A percentile compares a stretch with the other conserved stretches of the same genome.
Evolutionary conservation across 2,797 vertebrate genomes (phyloP).

Genomic region (Margarornis squamiger): DNA sequence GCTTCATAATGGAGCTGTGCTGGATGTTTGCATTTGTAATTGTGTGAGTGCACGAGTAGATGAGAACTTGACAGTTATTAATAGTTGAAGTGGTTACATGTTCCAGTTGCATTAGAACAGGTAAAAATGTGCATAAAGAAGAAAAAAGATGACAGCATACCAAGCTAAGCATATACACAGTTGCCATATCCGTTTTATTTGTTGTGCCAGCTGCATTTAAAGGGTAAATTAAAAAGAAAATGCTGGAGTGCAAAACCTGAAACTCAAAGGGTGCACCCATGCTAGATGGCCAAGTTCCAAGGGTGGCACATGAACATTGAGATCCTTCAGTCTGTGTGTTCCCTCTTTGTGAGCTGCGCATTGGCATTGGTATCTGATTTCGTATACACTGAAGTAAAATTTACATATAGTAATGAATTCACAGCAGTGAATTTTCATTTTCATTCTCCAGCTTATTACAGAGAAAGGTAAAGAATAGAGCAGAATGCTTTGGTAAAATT

Average conservation of each 20-base stretch:
- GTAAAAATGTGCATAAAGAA: neutral
- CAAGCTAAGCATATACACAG: neutral
- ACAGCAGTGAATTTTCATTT: neutral
- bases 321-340: neutral
- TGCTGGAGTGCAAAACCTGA: neutral
- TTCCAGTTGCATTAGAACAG: neutral
- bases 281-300: neutral
- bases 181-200: neutral
- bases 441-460: neutral
- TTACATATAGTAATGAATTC: neutral
- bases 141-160: neutral
- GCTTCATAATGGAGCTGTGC: neutral
- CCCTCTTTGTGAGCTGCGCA: neutral
- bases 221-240: neutral
- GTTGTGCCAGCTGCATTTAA: neutral
- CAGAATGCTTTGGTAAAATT: neutral
- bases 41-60: neutral
- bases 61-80: neutral
- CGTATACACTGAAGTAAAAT: neutral
- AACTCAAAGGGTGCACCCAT: rapidly evolving
- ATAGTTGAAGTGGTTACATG: neutral
- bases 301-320: rapidly evolving
- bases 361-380: neutral
- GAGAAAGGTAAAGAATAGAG: neutral
- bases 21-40: neutral